phyloP scores from a whole-genome alignment of 1,140 invertebrate genomes.

The Apocrypta bakeri region DNA sequence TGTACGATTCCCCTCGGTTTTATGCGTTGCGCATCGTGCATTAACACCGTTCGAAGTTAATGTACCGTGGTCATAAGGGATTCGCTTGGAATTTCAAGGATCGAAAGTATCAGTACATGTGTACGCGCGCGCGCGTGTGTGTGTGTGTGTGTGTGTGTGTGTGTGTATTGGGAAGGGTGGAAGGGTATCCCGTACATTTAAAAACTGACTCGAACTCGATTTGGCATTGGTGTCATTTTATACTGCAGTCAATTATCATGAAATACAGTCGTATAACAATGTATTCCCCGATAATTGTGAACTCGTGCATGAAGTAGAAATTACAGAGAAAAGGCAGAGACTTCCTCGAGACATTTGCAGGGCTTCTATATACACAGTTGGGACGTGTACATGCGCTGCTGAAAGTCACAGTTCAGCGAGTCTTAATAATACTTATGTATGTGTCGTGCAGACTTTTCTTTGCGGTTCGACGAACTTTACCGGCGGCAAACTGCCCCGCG shows the following conservation, averaged over 20 bases:
- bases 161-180: too few species aligned
- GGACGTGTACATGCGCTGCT: neutral
- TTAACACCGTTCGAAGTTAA: constrained; percentile 16
- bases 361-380: neutral
- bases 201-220: too few species aligned
- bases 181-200: too few species aligned
- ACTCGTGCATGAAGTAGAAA: neutral
- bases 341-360: constrained; percentile 20
- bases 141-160: too few species aligned
- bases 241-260: too few species aligned
- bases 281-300: neutral
- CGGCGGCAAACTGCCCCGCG: neutral
- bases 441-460: neutral
- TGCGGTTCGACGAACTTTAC: constrained; percentile 12
- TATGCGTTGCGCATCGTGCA: neutral
- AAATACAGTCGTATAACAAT: neutral
- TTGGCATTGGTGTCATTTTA: too few species aligned
- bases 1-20: neutral
- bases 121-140: too few species aligned
- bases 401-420: neutral
- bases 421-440: constrained; percentile 5
- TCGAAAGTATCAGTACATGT: neutral
- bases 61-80: constrained; percentile 6
- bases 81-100: neutral
- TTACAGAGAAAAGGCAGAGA: neutral